Percentiles rank a stretch among this genome's conserved stretches.
phyloP scores from a whole-genome alignment of 1,140 invertebrate species.

The Diploscapter pachys region DNA sequence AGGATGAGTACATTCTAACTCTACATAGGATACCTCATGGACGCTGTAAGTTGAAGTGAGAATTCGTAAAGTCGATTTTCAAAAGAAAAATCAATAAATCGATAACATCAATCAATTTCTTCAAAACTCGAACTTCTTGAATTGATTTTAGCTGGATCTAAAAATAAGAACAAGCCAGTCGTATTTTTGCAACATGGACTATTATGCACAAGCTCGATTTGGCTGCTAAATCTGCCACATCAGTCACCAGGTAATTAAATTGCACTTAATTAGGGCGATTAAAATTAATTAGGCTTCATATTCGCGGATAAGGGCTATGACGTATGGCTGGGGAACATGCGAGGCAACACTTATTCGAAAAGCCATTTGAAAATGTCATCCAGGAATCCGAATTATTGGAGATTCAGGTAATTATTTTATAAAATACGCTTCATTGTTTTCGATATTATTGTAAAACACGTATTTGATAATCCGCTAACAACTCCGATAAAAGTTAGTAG shows the following conservation, averaged over 20 bases:
- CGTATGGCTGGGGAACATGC: slow-evolving; percentile 72
- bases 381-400: slow-evolving; percentile 57
- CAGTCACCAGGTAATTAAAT: slow-evolving; percentile 66
- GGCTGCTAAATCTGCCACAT: slow-evolving; percentile 69
- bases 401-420: slow-evolving; percentile 43
- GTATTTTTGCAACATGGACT: slow-evolving; percentile 72
- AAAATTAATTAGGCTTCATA: slow-evolving; percentile 63
- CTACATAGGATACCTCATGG: slow-evolving; percentile 70
- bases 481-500: neutral
- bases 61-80: neutral
- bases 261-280: too few relatives aligned
- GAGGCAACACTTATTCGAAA: slow-evolving; percentile 69
- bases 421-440: slow-evolving; percentile 2
- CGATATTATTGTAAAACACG: neutral
- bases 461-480: neutral
- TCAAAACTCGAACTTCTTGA: slow-evolving; percentile 13
- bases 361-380: slow-evolving; percentile 59
- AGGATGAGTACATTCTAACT: slow-evolving; percentile 73
- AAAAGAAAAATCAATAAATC: slow-evolving; percentile 5
- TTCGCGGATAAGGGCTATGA: slow-evolving; percentile 71
- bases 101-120: neutral
- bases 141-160: slow-evolving; percentile 15
- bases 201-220: slow-evolving; percentile 73
- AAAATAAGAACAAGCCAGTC: slow-evolving; percentile 39
- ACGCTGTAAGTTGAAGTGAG: slow-evolving; percentile 43